Percentiles rank a stretch among this genome's conserved stretches.
These are phyloP conservation scores for Andrena hattorfiana DNA, from an alignment of 2,888 invertebrate genomes.

Conservation along the genomic window DNA sequence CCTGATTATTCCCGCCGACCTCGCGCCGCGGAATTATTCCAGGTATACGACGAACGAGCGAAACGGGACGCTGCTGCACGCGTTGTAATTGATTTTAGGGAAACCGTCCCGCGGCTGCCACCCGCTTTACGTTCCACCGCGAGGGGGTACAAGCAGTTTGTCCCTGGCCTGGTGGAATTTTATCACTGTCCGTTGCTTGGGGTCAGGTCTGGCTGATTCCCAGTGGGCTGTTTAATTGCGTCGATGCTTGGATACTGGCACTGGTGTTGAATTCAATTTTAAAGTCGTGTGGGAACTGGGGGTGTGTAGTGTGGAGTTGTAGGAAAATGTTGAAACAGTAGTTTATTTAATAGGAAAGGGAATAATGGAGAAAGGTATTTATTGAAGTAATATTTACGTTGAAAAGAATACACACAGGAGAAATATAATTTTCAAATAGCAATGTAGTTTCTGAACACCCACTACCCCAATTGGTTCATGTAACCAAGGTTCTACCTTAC, in stretches of 20 bases:
- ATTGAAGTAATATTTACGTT: background rate
- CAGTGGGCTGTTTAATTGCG: background rate
- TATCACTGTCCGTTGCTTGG: background rate
- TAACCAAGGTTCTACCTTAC: background rate
- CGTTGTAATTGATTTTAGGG: slow-evolving; percentile 58
- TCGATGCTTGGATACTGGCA: background rate
- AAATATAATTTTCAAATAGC: background rate
- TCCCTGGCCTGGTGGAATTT: background rate
- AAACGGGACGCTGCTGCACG: slow-evolving; percentile 10
- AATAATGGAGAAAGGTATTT: too few relatives aligned
- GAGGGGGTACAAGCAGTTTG: background rate
- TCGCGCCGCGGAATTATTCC: background rate
- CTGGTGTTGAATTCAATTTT: background rate
- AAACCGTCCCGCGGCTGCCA: background rate
- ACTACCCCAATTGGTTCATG: background rate
- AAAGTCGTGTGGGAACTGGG: too few relatives aligned
- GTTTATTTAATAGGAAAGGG: too few relatives aligned
- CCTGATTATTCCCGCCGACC: slow-evolving; percentile 56
- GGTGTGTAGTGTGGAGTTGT: too few relatives aligned
- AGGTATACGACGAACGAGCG: slow-evolving; percentile 5
- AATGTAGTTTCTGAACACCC: background rate
- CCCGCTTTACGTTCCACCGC: slow-evolving; percentile 14
- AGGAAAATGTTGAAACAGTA: too few relatives aligned
- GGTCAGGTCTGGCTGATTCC: background rate
- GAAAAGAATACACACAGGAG: background rate